phyloP scores from a whole-genome alignment of 2,797 vertebrate species.

The Ambastaia sidthimunki region DNA sequence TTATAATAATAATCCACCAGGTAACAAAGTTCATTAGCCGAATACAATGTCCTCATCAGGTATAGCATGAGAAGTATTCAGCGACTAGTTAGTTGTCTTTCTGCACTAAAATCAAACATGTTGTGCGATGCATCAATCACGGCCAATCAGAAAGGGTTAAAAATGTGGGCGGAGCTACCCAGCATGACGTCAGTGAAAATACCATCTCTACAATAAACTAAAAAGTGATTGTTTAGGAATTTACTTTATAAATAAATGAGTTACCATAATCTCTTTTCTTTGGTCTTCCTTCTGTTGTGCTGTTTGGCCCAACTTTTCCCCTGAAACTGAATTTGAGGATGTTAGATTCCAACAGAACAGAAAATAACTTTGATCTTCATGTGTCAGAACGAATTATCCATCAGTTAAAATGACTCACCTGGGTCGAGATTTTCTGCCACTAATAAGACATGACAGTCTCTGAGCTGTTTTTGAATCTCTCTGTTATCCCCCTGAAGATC shows the following conservation, averaged over 20 bases:
- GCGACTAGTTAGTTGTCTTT: too few species aligned
- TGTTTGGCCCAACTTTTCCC: conserved; percentile 68
- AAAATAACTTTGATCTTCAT: background rate
- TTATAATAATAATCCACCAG: too few species aligned
- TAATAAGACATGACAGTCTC: conserved; percentile 72
- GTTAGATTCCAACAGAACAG: background rate
- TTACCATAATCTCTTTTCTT: conserved; percentile 75
- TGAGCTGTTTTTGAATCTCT: conserved; percentile 71
- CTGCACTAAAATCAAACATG: too few species aligned
- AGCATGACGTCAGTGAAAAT: too few species aligned
- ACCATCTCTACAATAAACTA: too few species aligned
- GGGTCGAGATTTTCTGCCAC: conserved; percentile 75
- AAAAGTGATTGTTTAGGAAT: too few species aligned
- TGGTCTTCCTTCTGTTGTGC: conserved; percentile 67
- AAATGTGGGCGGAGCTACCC: background rate
- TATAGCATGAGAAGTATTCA: too few species aligned
- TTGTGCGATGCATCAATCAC: too few species aligned
- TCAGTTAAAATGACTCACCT: conserved; percentile 58
- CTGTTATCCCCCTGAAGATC: conserved; percentile 73
- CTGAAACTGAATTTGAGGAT: conserved; percentile 69
- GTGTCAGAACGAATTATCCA: background rate
- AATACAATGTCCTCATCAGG: too few species aligned
- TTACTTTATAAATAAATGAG: conserved; percentile 10
- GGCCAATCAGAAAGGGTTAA: too few species aligned
- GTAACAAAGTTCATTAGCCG: background rate